A percentile compares a stretch with the other conserved stretches of the same genome.
Conservation (phyloP, 1,140 invertebrate genomes). For the Drosophila simulans region DNA sequence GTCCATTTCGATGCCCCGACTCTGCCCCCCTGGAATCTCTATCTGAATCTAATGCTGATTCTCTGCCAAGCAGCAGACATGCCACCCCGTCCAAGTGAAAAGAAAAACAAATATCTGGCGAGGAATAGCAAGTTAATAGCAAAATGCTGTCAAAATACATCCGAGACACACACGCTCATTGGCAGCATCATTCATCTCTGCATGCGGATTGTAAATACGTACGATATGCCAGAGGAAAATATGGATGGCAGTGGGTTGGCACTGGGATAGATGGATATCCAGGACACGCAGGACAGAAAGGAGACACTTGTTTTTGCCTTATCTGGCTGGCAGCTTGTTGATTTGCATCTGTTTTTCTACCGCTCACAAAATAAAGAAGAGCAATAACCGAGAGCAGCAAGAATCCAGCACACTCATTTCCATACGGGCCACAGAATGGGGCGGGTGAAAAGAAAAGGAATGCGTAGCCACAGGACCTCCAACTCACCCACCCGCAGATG, state of each 20-base stretch:
- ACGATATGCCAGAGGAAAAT: constrained; percentile 15
- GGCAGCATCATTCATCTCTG: constrained; percentile 66
- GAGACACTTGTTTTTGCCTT: constrained; percentile 60
- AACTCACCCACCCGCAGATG: constrained; percentile 16
- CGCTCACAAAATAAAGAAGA: constrained; percentile 44
- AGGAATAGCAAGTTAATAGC: constrained; percentile 61
- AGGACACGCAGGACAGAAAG: constrained; percentile 41
- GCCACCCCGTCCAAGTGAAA: constrained; percentile 36
- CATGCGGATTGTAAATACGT: constrained; percentile 59
- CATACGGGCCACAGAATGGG: constrained; percentile 25
- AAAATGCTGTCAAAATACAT: constrained; percentile 69
- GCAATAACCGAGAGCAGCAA: constrained; percentile 27
- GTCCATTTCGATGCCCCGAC: constrained; percentile 8
- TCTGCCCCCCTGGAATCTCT: neutral
- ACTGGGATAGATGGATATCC: constrained; percentile 25
- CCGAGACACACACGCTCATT: constrained; percentile 50
- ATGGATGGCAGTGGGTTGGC: neutral
- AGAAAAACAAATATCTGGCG: constrained; percentile 43
- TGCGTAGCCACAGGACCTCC: constrained; percentile 16
- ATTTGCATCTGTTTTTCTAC: constrained; percentile 69
- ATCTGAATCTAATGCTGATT: neutral
- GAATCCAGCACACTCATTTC: constrained; percentile 55
- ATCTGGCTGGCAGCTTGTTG: constrained; percentile 65
- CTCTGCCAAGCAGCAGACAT: neutral
- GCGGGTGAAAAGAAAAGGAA: neutral